phyloP scores from a whole-genome alignment of 2,113 vertebrate genomes.

The Pluvianellus socialis region DNA sequence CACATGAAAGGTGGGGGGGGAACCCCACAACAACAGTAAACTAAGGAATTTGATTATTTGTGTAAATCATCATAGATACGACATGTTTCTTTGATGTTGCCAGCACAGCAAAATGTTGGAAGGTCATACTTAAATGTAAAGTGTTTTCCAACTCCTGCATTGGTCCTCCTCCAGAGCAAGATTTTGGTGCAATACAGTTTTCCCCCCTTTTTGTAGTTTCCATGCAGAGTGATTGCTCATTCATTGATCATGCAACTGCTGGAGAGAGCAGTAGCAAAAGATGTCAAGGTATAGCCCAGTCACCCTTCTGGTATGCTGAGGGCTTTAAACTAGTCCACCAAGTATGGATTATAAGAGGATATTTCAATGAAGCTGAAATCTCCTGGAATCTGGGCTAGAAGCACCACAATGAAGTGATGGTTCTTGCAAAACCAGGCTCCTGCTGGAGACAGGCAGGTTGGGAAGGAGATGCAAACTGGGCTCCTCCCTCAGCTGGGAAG shows the following conservation, averaged over 20 bases:
- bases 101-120: background rate
- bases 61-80: background rate
- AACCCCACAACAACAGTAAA: background rate
- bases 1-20: background rate
- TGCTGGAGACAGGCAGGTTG: background rate
- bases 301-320: background rate
- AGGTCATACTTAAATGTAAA: background rate
- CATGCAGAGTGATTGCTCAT: background rate
- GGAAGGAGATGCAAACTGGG: background rate
- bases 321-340: background rate
- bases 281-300: background rate
- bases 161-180: background rate
- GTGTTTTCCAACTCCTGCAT: background rate
- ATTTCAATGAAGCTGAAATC: background rate
- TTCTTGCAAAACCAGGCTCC: background rate
- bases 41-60: conserved; percentile 47
- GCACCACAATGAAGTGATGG: background rate
- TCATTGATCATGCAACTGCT: background rate
- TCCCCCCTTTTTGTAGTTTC: background rate
- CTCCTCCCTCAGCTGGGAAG: background rate
- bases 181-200: background rate
- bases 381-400: background rate
- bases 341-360: background rate
- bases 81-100: conserved; percentile 62
- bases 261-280: background rate